A percentile compares a stretch with the other conserved stretches of the same genome.
Conservation (phyloP, 2,888 invertebrate genomes). For the Apodemia hepburni region DNA sequence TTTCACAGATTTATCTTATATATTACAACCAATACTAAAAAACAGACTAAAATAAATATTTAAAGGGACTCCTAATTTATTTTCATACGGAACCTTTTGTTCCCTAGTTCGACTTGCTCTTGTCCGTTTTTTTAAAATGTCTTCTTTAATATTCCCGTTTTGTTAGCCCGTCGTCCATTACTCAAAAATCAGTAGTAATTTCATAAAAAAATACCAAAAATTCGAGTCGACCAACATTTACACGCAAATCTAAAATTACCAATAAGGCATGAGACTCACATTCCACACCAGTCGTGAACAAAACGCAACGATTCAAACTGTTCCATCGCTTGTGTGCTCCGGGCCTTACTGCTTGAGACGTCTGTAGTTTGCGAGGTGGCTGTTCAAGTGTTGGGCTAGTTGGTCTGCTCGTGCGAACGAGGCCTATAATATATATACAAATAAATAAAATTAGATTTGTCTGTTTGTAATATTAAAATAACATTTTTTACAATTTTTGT, state of each 20-base stretch:
- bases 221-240: neutral
- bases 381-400: conserved; percentile 71
- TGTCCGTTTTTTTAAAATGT: too few species aligned
- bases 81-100: too few species aligned
- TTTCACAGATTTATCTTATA: too few species aligned
- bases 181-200: neutral
- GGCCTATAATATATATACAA: conserved; percentile 44
- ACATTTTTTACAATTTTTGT: too few species aligned
- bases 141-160: neutral
- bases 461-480: too few species aligned
- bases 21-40: too few species aligned
- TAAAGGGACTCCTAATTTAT: too few species aligned
- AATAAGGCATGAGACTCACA: conserved; percentile 16
- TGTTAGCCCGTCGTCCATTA: neutral
- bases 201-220: neutral
- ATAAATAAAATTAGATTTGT: too few species aligned
- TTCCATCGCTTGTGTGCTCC: conserved; percentile 4
- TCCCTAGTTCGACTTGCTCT: too few species aligned
- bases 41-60: too few species aligned
- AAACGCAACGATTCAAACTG: conserved; percentile 11
- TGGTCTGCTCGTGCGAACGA: conserved; percentile 71
- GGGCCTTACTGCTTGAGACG: conserved; percentile 58
- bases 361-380: conserved; percentile 73
- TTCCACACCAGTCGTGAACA: conserved; percentile 14
- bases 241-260: neutral